Percentiles rank a stretch among this genome's conserved stretches.
These are phyloP conservation scores for Asarcornis scutulata DNA, from an alignment of 2,113 vertebrate species.

Conservation along the genomic window DNA sequence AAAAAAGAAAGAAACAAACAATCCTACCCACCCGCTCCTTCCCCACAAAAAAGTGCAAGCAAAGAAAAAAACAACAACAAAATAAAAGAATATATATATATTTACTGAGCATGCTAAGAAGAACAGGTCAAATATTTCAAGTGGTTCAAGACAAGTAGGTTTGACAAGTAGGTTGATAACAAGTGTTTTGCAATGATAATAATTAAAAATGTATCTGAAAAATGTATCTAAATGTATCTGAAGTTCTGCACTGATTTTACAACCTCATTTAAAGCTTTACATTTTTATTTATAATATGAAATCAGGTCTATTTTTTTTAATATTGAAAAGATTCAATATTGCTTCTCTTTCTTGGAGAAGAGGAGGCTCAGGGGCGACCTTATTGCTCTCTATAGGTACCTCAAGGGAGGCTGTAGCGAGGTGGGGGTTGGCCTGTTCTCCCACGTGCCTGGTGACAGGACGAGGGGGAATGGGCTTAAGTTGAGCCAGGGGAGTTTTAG, in stretches of 20 bases:
- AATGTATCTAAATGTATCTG: not conserved
- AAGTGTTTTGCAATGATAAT: not conserved
- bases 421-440: too few species aligned
- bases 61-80: not conserved
- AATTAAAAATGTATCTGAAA: not conserved
- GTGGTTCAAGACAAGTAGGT: not conserved
- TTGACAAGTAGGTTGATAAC: not conserved
- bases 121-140: not conserved
- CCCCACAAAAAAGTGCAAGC: not conserved
- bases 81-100: not conserved
- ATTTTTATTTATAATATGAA: not conserved
- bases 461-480: too few species aligned
- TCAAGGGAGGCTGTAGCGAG: too few species aligned
- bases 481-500: too few species aligned
- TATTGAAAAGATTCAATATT: not conserved
- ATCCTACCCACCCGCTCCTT: not conserved
- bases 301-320: not conserved
- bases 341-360: too few species aligned
- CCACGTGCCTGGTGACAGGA: too few species aligned
- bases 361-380: too few species aligned
- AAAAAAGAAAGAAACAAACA: not conserved
- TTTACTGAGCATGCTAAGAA: not conserved
- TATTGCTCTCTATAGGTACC: too few species aligned
- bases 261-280: not conserved
- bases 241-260: not conserved